Evolutionary conservation across 1,140 invertebrate species (phyloP), one percentile per base, ranked within the genome.

Genomic region (Drosophila baimaii): DNA sequence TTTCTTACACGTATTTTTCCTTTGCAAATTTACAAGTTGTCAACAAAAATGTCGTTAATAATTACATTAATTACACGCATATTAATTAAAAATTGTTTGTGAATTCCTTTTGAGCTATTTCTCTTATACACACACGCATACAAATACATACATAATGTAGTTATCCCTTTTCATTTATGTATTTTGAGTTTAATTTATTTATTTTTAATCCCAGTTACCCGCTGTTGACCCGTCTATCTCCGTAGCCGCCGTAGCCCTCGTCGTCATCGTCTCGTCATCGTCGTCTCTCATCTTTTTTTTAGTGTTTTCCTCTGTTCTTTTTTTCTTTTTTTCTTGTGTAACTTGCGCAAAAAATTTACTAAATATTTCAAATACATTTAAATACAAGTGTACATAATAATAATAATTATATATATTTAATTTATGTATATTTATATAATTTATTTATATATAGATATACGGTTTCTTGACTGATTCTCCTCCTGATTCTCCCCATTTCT

Each of bases 1-100:
- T 91, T 91, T 88, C 83, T 91, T 91, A 91, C 90, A 91, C 90
- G 90, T 91, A 91, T 91, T 90, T 91, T 90, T 91, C 90, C 88
- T 76, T 90, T 90, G 82, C 82, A 83, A 90, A 90, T 90, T 81
- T 90, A 90, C 88, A 90, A 89, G 75, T 84, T 88, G 77, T 88
- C 73, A 89, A 89, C 84, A 89, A 89, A 54, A 88, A 82, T 73
- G 54, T 79, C 58, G 61, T 76, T 76, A 70, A 71, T 77, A 78
- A 78, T 78, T 79, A 78, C 74, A 65, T 76, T 75, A 75, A 76
- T 63, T 76, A 77, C 74, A 78, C 75, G 56, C 56, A 77, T 77
- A 71, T 71, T 74, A 68, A 77, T 64, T 77, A 78, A 77, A 77
- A 77, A 77, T 81, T 69, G 46, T 79, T 65, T 84, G 59, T 64